Percentiles rank a stretch among this genome's conserved stretches.
Conservation (phyloP, 2,888 invertebrate species). For the Deroplatys truncata region DNA sequence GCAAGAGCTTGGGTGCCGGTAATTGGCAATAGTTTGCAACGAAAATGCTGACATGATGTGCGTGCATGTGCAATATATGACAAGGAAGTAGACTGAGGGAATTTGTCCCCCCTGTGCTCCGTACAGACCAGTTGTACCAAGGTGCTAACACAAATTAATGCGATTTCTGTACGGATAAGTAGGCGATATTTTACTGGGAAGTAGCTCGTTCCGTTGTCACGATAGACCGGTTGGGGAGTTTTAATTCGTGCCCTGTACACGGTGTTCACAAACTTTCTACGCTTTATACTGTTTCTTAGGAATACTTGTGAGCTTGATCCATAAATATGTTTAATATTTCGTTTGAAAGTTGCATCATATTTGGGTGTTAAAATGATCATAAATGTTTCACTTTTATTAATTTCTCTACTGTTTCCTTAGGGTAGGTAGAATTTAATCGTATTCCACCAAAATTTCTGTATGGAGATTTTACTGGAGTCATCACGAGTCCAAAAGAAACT, state of each 20-base stretch:
- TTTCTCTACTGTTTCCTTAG: too few relatives aligned
- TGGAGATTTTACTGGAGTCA: too few relatives aligned
- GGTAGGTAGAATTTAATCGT: too few relatives aligned
- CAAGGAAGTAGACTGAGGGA: background rate
- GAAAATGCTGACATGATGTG: background rate
- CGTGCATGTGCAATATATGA: background rate
- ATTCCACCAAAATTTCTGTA: too few relatives aligned
- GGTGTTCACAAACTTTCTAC: background rate
- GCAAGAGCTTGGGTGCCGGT: background rate
- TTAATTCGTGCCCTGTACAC: background rate
- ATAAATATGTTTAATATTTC: too few relatives aligned
- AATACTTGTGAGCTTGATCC: too few relatives aligned
- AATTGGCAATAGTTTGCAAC: background rate
- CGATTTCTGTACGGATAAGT: background rate
- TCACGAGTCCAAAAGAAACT: too few relatives aligned
- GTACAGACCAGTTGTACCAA: background rate
- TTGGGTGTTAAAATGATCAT: too few relatives aligned
- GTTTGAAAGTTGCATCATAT: too few relatives aligned
- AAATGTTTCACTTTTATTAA: too few relatives aligned
- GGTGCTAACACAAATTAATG: slow-evolving; percentile 6
- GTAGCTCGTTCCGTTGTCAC: background rate
- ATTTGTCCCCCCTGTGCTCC: background rate
- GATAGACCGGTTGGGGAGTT: background rate
- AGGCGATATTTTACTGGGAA: background rate
- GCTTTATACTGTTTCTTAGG: too few relatives aligned